Evolutionary conservation across 2,113 vertebrate species (phyloP).

Genomic region (Genyomyrus donnyi): DNA sequence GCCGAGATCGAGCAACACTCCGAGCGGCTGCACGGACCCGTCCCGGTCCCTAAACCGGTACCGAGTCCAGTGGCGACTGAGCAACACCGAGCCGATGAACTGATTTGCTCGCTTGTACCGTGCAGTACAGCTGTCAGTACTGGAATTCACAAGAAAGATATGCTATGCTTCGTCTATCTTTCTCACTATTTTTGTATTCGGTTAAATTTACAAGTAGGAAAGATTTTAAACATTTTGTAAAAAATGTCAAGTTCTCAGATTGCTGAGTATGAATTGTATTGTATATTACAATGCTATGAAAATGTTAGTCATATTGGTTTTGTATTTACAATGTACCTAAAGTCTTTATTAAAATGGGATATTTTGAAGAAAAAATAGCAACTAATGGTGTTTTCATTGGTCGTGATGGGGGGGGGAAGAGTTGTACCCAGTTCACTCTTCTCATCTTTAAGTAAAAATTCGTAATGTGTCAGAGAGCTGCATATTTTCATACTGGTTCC

Average conservation of each 20-base stretch:
- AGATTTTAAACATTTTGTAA: slow-evolving; percentile 64
- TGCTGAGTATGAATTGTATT: slow-evolving; percentile 95
- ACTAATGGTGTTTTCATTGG: background rate
- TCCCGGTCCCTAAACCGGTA: slow-evolving; percentile 44
- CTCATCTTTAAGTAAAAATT: background rate
- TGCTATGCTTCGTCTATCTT: slow-evolving; percentile 34
- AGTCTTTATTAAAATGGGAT: slow-evolving; percentile 63
- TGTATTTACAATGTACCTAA: slow-evolving; percentile 69
- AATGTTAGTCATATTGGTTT: slow-evolving; percentile 63
- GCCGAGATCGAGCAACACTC: background rate
- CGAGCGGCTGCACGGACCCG: background rate
- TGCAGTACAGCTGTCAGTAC: slow-evolving; percentile 22
- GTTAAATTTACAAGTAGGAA: slow-evolving; percentile 43
- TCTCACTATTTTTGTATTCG: slow-evolving; percentile 46
- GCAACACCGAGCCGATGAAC: background rate
- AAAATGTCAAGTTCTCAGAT: slow-evolving; percentile 82
- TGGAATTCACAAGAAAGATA: slow-evolving; percentile 45
- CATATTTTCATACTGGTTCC: background rate
- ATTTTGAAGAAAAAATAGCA: slow-evolving; percentile 40
- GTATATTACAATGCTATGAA: slow-evolving; percentile 96
- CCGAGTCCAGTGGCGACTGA: slow-evolving; percentile 17
- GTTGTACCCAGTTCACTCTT: background rate
- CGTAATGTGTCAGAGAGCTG: background rate
- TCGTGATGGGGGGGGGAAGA: background rate
- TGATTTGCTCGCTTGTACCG: background rate